Evolutionary conservation across 2,113 vertebrate species (phyloP).

Genomic region (Thunnus thynnus): DNA sequence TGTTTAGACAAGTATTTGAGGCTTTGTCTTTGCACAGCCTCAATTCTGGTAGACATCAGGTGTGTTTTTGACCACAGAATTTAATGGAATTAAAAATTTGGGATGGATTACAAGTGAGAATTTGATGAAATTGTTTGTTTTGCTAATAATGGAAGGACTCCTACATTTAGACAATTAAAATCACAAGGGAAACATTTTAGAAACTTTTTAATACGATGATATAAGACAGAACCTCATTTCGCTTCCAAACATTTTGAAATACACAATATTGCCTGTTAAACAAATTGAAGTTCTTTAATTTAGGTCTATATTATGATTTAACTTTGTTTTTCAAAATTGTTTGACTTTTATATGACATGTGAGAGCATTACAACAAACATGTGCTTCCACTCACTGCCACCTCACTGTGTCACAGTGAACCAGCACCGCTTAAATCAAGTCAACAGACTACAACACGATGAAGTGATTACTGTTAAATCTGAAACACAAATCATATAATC

Average conservation of each 20-base stretch:
- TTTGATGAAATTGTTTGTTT: neutral
- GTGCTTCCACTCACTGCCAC: constrained; percentile 22
- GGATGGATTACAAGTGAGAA: neutral
- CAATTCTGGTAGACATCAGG: neutral
- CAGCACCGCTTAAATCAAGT: constrained; percentile 22
- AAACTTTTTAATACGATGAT: too few relatives aligned
- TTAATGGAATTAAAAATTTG: neutral
- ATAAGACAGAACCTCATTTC: too few relatives aligned
- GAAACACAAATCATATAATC: constrained; percentile 54
- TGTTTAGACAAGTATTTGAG: too few relatives aligned
- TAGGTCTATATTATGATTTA: neutral
- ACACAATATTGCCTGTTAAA: neutral
- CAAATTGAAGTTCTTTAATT: neutral
- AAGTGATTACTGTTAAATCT: constrained; percentile 48
- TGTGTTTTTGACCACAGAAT: neutral
- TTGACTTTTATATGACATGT: neutral
- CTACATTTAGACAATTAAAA: neutral
- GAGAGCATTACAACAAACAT: constrained; percentile 27
- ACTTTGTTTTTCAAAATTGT: neutral
- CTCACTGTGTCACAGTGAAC: constrained; percentile 11
- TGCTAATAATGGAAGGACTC: neutral
- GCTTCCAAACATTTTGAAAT: too few relatives aligned
- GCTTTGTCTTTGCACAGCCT: neutral
- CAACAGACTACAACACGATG: constrained; percentile 41
- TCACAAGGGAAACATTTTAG: neutral